A percentile compares a stretch with the other conserved stretches of the same genome.
Evolutionary conservation across 2,888 invertebrate genomes (phyloP).

Genomic region (Drosophila quasianomalipes): DNA sequence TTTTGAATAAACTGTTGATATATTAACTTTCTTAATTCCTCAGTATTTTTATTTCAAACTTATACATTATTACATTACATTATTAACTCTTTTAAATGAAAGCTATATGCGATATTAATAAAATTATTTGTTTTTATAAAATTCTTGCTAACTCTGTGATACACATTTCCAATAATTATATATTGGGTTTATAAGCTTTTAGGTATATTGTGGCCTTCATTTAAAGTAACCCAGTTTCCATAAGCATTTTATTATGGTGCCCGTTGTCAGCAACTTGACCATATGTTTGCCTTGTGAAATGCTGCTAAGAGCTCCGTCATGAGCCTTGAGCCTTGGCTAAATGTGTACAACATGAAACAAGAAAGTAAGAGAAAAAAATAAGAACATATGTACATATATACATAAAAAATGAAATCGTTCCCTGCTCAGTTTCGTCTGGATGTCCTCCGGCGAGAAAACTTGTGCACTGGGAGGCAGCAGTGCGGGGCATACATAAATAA

Average conservation of each 20-base stretch:
- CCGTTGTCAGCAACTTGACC: constrained; percentile 44
- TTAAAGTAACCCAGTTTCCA: constrained; percentile 45
- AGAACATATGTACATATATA: not conserved
- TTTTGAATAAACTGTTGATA: not conserved
- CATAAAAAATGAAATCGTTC: constrained; percentile 6
- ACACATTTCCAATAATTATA: not conserved
- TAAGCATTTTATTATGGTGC: constrained; percentile 26
- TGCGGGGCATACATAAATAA: constrained; percentile 51
- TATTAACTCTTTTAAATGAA: not conserved
- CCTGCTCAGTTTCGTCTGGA: constrained; percentile 23
- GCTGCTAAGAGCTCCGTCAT: constrained; percentile 50
- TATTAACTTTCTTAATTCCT: not conserved
- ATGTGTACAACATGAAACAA: constrained; percentile 32
- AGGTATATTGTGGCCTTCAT: constrained; percentile 15
- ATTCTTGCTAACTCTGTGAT: not conserved
- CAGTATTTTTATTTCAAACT: not conserved
- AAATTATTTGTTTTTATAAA: not conserved
- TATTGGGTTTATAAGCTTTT: not conserved
- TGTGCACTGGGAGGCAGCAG: constrained; percentile 2
- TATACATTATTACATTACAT: not conserved
- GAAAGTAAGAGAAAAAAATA: constrained; percentile 16
- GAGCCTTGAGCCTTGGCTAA: constrained; percentile 48
- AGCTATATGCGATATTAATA: not conserved
- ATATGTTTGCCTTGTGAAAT: constrained; percentile 65
- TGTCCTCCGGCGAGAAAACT: constrained; percentile 31